Evolutionary conservation across 30 jellyfish, hydroid and myxozoan genomes (phyloP).

Genomic region (Nemopilema nomurai): DNA sequence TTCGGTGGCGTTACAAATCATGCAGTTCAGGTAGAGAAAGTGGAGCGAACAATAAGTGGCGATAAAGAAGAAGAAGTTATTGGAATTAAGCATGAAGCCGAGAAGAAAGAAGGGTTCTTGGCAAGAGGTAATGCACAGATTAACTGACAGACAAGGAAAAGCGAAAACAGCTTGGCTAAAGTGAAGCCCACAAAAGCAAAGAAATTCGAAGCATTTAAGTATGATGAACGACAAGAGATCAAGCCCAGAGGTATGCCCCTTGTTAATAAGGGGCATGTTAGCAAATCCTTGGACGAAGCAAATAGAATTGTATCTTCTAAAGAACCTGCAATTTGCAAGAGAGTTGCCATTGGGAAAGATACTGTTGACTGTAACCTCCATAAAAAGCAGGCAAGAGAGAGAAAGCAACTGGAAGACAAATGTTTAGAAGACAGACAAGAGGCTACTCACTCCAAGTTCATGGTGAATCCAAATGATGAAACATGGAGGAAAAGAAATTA

Average conservation of each 20-base stretch:
- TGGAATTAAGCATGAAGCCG: too few species aligned
- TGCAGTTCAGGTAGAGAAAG: not conserved
- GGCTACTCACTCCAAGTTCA: not conserved
- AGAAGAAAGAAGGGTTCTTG: not conserved
- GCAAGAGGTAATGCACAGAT: not conserved
- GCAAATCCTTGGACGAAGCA: not conserved
- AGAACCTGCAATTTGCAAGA: constrained; percentile 13
- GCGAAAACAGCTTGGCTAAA: not conserved
- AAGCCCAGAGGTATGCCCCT: constrained; percentile 18
- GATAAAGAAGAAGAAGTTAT: not conserved
- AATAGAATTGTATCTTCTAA: not conserved
- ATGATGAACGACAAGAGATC: constrained; percentile 26
- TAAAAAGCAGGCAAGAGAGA: constrained; percentile 18
- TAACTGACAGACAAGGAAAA: too few species aligned
- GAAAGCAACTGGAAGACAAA: not conserved
- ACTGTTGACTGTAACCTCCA: constrained; percentile 39
- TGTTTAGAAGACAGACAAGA: not conserved
- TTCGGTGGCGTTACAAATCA: not conserved
- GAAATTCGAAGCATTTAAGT: constrained; percentile 2
- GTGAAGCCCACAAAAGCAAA: not conserved
- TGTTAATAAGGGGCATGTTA: constrained; percentile 22
- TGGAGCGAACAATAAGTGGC: not conserved
- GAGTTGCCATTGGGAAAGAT: constrained; percentile 1
- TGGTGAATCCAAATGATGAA: not conserved
- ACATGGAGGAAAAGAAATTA: not conserved